Evolutionary conservation across 2,888 invertebrate species (phyloP), one percentile per base, ranked within the genome.

Genomic region (Thymelicus lineola): DNA sequence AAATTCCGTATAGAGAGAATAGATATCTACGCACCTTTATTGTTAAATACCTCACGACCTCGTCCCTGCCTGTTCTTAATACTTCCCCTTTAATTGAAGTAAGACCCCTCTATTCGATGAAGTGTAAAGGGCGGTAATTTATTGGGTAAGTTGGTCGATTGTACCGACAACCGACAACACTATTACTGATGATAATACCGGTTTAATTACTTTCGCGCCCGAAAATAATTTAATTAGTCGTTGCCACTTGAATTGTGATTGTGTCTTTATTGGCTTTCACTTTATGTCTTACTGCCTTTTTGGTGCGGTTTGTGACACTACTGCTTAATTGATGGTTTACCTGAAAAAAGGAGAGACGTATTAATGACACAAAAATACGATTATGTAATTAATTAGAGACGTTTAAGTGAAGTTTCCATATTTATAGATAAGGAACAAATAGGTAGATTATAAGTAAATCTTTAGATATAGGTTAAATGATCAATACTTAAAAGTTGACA

Each of bases 111-210:
- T 87, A 89, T 88, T 86, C 85, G 86, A 89, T 90, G 88, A 90
- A 88, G 88, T 90, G 90, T 87, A 84, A 88, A 89, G 88, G 87
- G 84, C 79, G 77, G 81, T 80, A 84, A 92, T 92, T 92, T 91
- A 92, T 91, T 84, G 83, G 76, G 76, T 75, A 88, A 90, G 86
- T 90, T 89, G 77, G 80, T 80, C 74, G 77, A 79, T 80, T 79
- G 79, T 77, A 81, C 80, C 76, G 77, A 81, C 80, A 80, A 76
- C 81, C 77, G 77, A 81, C 80, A 80, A 76, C 81, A 82, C 82
- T 83, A 83, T 82, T 82, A 81, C 78, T 76, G 72, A 79, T 76
- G 83, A 86, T 87, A 85, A 83, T 82, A 86, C 87, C 82, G 80
- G 75, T 82, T 85, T 87, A 86, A 88, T 88, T 86, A 83, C 82